Evolutionary conservation across 2,888 invertebrate genomes (phyloP), one percentile per base, ranked within the genome.

Genomic region (Cryptocheilus praepositus): DNA sequence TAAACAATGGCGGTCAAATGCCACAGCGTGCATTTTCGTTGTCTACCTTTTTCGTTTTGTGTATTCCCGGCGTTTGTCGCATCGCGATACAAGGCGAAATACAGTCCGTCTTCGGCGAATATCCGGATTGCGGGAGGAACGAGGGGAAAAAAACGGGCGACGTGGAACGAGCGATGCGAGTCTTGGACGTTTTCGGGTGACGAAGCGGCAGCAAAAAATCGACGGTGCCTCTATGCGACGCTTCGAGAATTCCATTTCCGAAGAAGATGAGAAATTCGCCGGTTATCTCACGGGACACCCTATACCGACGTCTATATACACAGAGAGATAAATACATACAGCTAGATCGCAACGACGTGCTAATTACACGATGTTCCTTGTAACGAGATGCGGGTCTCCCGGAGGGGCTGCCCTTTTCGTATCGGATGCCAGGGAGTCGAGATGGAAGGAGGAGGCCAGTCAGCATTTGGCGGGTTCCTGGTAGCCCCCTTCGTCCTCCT

Each of bases 321-420:
- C 25, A 52, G 43, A 55, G 18, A 36, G 49, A 52, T 54, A 51
- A 36, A 46, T 70, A 67, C 55, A 70, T 60, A 65, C 67, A 60
- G 71, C 65, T 59, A 69, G 76, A 82, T 83, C 79, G 81, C 82
- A 83, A 85, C 83, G 82, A 85, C 84, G 86, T 86, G 86, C 85
- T 86, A 86, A 87, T 87, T 86, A 86, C 85, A 86, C 83, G 84
- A 86, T 83, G 79, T 77, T 85, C 81, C 76, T 82, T 82, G 84
- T 85, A 86, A 86, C 86, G 82, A 86, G 85, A 86, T 86, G 83
- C 84, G 85, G 86, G 85, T 84, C 81, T 78, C 71, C 54, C 67
- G 67, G 75, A 73, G 70, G 78, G 76, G 76, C 74, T 75, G 76
- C 72, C 74, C 79, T 79, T 73, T 78, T 70, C 76, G 76, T 76